Evolutionary conservation across 2,797 vertebrate genomes (phyloP).

Genomic region (Paratrypauchen microcephalus): DNA sequence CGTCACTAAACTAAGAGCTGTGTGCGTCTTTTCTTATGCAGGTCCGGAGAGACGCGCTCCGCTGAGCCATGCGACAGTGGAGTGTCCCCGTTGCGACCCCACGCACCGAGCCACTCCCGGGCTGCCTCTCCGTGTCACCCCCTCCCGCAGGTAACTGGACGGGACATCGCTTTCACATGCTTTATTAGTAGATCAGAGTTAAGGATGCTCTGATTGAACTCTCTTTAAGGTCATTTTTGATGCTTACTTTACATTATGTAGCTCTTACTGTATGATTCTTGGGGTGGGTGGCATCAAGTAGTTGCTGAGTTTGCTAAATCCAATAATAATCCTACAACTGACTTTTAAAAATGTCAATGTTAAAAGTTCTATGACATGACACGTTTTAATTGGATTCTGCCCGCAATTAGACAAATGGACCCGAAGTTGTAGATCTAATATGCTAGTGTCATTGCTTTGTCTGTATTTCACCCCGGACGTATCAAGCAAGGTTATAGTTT

Average conservation of each 20-base stretch:
- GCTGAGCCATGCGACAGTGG: constrained; percentile 83
- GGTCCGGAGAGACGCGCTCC: constrained; percentile 65
- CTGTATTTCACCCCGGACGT: constrained; percentile 56
- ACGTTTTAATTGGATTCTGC: background rate
- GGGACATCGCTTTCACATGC: background rate
- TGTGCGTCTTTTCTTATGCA: constrained; percentile 40
- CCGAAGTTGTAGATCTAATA: constrained; percentile 42
- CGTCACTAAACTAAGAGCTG: constrained; percentile 53
- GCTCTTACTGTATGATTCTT: background rate
- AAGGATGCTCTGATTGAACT: background rate
- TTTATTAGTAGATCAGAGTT: background rate
- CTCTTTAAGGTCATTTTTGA: background rate
- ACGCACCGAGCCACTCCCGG: constrained; percentile 78
- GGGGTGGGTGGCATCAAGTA: background rate
- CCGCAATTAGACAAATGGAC: background rate
- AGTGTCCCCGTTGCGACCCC: constrained; percentile 81
- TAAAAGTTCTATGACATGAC: background rate
- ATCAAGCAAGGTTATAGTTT: constrained; percentile 65
- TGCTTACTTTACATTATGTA: background rate
- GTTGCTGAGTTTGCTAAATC: background rate
- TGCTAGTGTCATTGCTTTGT: constrained; percentile 52
- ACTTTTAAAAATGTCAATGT: background rate
- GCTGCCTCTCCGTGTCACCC: constrained; percentile 74
- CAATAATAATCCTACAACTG: background rate
- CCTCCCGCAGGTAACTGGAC: constrained; percentile 71